A percentile compares a stretch with the other conserved stretches of the same genome.
phyloP scores from a whole-genome alignment of 2,797 vertebrate species.

The Hemitrygon akajei region DNA sequence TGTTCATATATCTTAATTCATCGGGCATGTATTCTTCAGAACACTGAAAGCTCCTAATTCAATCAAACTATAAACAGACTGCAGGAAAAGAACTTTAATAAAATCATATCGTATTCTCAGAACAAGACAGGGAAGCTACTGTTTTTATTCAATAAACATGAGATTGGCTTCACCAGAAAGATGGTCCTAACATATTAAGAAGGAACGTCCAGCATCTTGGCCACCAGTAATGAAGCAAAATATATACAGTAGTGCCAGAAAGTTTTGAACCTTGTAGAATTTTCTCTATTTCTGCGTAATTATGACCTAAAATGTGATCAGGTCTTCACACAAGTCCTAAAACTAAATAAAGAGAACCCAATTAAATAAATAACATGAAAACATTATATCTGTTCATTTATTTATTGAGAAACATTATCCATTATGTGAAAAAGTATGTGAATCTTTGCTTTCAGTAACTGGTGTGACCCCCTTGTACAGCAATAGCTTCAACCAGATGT shows the following conservation, averaged over 20 bases:
- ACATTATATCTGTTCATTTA: no score
- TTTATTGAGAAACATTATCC: no score
- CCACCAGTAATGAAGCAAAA: background rate
- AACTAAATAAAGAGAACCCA: no score
- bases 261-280: no score
- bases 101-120: background rate
- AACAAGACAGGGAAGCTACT: background rate
- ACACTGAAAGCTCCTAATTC: background rate
- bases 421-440: no score
- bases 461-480: no score
- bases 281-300: no score
- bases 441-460: no score
- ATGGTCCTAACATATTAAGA: background rate
- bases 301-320: no score
- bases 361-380: no score
- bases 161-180: background rate
- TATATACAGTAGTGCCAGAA: background rate
- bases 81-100: background rate
- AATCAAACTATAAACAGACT: background rate
- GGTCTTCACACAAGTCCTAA: no score
- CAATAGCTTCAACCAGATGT: no score
- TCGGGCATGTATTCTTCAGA: background rate
- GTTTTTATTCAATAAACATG: background rate
- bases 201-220: background rate
- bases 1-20: background rate